phyloP scores from a whole-genome alignment of 92 coral and sea anemone species.

The Muricea muricata region DNA sequence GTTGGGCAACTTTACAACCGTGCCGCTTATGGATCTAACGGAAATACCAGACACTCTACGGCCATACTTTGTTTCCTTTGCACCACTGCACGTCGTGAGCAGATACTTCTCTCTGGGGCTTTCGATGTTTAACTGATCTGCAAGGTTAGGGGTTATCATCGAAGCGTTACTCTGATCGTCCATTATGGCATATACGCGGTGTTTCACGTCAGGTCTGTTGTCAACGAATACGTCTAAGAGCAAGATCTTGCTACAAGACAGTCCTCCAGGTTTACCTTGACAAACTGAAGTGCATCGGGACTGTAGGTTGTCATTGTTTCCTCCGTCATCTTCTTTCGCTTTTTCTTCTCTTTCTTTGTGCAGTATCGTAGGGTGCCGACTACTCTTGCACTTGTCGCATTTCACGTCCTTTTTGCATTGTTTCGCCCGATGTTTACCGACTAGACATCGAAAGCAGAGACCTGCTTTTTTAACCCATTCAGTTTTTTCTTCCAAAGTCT shows the following conservation, averaged over 20 bases:
- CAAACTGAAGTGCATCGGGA: constrained; percentile 44
- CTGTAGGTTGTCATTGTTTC: neutral
- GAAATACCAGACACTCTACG: constrained; percentile 26
- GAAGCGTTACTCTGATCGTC: constrained; percentile 62
- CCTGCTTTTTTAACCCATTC: constrained; percentile 36
- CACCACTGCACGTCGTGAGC: constrained; percentile 47
- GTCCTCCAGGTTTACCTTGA: constrained; percentile 25
- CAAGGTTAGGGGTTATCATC: constrained; percentile 40
- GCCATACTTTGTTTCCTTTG: constrained; percentile 38
- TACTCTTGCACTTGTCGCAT: constrained; percentile 55
- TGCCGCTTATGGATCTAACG: constrained; percentile 24
- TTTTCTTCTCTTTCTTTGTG: neutral
- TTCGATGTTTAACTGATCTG: constrained; percentile 22
- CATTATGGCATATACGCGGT: constrained; percentile 15
- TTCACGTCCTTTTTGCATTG: constrained; percentile 44
- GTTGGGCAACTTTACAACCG: constrained; percentile 29
- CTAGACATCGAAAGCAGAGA: constrained; percentile 52
- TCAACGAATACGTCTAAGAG: constrained; percentile 23
- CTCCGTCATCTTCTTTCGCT: neutral
- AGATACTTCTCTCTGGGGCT: constrained; percentile 39
- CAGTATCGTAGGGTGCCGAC: constrained; percentile 30
- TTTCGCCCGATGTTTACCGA: constrained; percentile 34
- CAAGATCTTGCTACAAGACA: constrained; percentile 50
- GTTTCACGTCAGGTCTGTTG: neutral
- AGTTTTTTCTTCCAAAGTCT: constrained; percentile 33